phyloP scores from a whole-genome alignment of 2,888 invertebrate genomes.

The Coenonympha arcania region DNA sequence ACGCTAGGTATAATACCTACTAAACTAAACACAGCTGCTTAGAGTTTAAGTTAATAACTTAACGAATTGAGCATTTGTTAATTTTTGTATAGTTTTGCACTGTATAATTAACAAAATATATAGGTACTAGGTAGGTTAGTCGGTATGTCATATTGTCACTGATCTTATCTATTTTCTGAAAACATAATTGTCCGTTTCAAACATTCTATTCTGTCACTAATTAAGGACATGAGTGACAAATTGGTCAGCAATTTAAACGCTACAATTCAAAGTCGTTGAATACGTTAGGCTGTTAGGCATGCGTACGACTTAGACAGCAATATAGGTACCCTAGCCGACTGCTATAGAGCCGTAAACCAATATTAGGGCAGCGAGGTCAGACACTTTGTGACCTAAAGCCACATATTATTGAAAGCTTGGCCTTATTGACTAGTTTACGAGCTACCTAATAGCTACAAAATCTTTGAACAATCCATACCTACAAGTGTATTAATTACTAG shows the following conservation, averaged over 20 bases:
- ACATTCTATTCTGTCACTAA: not conserved
- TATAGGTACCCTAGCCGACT: conserved; percentile 5
- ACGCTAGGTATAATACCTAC: too few relatives aligned
- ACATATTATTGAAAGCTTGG: conserved; percentile 26
- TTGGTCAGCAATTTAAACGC: not conserved
- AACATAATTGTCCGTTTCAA: not conserved
- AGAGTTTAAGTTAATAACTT: too few relatives aligned
- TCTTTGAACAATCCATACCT: conserved; percentile 15
- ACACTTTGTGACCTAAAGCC: conserved; percentile 13
- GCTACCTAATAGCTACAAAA: conserved; percentile 25
- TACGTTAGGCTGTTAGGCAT: not conserved
- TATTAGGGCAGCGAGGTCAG: conserved; percentile 6
- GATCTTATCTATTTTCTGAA: not conserved
- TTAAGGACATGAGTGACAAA: not conserved
- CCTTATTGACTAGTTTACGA: conserved; percentile 32
- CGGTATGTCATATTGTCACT: too few relatives aligned
- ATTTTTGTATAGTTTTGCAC: too few relatives aligned
- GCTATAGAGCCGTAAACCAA: conserved; percentile 15
- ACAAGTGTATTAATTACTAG: too few relatives aligned
- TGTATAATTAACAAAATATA: too few relatives aligned
- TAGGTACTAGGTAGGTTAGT: too few relatives aligned
- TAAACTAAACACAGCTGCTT: too few relatives aligned
- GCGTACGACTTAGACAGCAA: not conserved
- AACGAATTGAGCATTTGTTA: too few relatives aligned
- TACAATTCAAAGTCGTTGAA: not conserved